Conservation (phyloP, 2,113 vertebrate genomes). For the Cavia aperea region DNA sequence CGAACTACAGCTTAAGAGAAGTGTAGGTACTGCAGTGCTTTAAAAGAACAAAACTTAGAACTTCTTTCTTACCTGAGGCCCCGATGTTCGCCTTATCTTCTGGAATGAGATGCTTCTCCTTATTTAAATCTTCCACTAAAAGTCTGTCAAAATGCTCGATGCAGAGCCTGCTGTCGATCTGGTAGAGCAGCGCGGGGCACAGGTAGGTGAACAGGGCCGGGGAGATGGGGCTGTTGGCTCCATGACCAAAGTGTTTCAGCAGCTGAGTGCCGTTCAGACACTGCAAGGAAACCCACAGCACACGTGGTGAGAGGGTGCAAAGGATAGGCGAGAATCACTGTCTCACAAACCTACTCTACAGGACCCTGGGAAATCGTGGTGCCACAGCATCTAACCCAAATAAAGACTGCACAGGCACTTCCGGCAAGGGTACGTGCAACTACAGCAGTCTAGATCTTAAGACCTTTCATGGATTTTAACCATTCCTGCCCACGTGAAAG, state of each 20-base stretch:
- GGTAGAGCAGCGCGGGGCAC: conserved; percentile 95
- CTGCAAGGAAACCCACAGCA: conserved; percentile 73
- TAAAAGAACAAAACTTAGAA: conserved; percentile 5
- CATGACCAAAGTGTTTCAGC: conserved; percentile 86
- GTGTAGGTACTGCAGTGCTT: not conserved
- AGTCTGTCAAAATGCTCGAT: conserved; percentile 88
- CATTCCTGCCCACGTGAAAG: conserved; percentile 1
- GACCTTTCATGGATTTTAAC: not conserved
- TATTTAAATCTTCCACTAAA: conserved; percentile 78
- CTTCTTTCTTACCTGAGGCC: conserved; percentile 80
- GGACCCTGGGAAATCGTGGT: conserved; percentile 8
- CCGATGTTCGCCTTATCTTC: conserved; percentile 74
- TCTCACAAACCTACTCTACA: conserved; percentile 8
- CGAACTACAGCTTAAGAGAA: not conserved
- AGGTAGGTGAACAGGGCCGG: conserved; percentile 87
- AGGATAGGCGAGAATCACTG: conserved; percentile 12
- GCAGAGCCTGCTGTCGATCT: conserved; percentile 94
- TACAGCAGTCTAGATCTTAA: not conserved
- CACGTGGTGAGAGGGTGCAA: not conserved
- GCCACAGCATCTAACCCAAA: not conserved
- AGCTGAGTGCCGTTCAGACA: conserved; percentile 95
- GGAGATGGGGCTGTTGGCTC: conserved; percentile 83
- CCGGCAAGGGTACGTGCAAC: not conserved
- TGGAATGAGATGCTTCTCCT: conserved; percentile 70
- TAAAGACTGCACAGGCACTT: not conserved